A percentile compares a stretch with the other conserved stretches of the same genome.
These are phyloP conservation scores for Eupithecia tripunctaria DNA, from an alignment of 2,888 invertebrate species.

Conservation along the genomic window DNA sequence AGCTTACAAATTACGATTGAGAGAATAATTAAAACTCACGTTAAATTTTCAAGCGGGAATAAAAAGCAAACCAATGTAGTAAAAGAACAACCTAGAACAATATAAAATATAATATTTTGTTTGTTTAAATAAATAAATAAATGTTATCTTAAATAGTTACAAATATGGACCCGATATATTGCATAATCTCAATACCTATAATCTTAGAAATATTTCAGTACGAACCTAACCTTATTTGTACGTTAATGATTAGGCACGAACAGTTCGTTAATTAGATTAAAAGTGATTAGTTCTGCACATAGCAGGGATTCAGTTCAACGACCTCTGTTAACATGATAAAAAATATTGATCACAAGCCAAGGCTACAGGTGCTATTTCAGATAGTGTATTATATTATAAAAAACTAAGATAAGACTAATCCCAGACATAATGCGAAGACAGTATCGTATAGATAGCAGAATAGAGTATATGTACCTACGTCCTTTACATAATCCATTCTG, in stretches of 20 bases:
- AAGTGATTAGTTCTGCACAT: constrained; percentile 63
- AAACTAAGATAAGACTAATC: constrained; percentile 3
- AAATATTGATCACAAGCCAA: constrained; percentile 14
- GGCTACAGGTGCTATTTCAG: neutral
- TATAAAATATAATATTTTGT: too few species aligned
- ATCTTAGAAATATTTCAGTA: neutral
- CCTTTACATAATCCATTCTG: neutral
- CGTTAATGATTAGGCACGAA: constrained; percentile 35
- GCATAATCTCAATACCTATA: neutral
- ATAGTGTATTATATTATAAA: neutral
- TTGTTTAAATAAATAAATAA: too few species aligned
- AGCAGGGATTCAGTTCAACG: constrained; percentile 73
- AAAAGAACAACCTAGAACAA: neutral
- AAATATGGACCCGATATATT: neutral
- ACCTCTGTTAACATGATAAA: constrained; percentile 46
- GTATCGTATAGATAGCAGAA: neutral
- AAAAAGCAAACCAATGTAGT: neutral
- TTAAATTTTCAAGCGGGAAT: neutral
- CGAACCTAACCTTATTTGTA: constrained; percentile 1
- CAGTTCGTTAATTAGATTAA: constrained; percentile 69
- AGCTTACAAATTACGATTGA: neutral
- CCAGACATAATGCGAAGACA: neutral
- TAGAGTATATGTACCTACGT: too few species aligned
- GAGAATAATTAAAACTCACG: neutral
- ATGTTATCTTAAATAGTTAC: neutral